Evolutionary conservation across 2,797 vertebrate species (phyloP).

Genomic region (Darevskia mixta): DNA sequence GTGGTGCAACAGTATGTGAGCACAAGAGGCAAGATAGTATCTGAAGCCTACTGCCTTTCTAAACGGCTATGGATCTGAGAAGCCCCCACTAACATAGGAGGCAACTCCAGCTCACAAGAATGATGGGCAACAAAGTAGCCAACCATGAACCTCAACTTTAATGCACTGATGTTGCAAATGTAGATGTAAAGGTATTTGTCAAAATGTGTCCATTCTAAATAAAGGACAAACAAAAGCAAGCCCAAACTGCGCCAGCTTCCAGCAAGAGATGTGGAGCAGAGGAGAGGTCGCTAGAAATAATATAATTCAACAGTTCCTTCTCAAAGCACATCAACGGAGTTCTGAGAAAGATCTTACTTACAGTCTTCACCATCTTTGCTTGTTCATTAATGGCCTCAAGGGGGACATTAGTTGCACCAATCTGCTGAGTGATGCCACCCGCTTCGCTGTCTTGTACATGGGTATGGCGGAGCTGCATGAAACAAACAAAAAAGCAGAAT

Average conservation of each 20-base stretch:
- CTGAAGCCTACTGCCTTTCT: no score
- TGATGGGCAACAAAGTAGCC: not conserved
- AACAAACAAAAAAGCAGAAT: not conserved
- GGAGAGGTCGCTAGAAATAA: not conserved
- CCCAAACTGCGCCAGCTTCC: not conserved
- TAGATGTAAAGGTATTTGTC: not conserved
- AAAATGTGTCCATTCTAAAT: not conserved
- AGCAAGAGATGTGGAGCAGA: not conserved
- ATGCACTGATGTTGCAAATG: not conserved
- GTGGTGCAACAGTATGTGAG: not conserved
- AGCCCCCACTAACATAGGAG: not conserved
- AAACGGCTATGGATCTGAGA: not conserved
- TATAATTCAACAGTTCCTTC: not conserved
- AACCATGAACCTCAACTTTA: not conserved
- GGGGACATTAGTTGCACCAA: slow-evolving; percentile 98
- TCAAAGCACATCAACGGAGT: not conserved
- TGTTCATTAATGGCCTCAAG: slow-evolving; percentile 94
- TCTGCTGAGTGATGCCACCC: slow-evolving; percentile 99
- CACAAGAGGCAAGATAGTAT: not conserved
- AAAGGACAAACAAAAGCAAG: not conserved
- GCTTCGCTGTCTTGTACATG: slow-evolving; percentile 96
- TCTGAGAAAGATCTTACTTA: slow-evolving; percentile 72
- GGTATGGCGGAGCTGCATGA: slow-evolving; percentile 89
- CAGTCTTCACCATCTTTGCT: slow-evolving; percentile 96
- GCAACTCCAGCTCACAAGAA: not conserved